Conservation (phyloP, 1,140 invertebrate species). For the Hylaeus volcanicus region DNA sequence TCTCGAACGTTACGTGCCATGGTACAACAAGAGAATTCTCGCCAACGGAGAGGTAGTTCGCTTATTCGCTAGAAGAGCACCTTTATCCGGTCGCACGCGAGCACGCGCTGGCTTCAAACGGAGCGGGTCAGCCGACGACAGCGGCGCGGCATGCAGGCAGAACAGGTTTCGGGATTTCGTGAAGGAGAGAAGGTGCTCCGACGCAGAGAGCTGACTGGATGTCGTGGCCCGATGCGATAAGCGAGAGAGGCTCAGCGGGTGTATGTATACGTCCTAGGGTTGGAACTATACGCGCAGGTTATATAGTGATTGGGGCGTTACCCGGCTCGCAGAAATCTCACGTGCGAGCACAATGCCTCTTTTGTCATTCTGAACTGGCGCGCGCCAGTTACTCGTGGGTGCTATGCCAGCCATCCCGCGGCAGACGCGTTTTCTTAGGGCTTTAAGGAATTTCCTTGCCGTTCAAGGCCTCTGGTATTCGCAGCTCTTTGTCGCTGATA, state of each 20-base stretch:
- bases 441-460: constrained; percentile 56
- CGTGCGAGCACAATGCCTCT: constrained; percentile 55
- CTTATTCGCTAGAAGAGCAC: not conserved
- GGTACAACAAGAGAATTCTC: not conserved
- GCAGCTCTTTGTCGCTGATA: constrained; percentile 50
- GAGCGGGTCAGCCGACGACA: constrained; percentile 15
- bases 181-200: constrained; percentile 37
- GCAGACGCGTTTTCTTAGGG: constrained; percentile 50
- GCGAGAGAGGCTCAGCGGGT: constrained; percentile 40
- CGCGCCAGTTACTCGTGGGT: constrained; percentile 34
- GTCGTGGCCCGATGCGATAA: constrained; percentile 57
- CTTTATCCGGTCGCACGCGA: constrained; percentile 9
- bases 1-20: not conserved
- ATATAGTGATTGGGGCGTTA: constrained; percentile 26
- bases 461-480: constrained; percentile 43
- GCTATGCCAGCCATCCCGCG: constrained; percentile 4
- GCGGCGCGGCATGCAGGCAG: not conserved
- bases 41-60: not conserved
- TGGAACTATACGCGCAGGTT: constrained; percentile 9
- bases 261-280: not conserved
- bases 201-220: constrained; percentile 37
- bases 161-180: constrained; percentile 56
- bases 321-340: constrained; percentile 52
- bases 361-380: constrained; percentile 54
- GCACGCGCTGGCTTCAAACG: not conserved